These are phyloP conservation scores for Tridacna gigas DNA, from an alignment of 2,888 invertebrate species.

Conservation along the genomic window DNA sequence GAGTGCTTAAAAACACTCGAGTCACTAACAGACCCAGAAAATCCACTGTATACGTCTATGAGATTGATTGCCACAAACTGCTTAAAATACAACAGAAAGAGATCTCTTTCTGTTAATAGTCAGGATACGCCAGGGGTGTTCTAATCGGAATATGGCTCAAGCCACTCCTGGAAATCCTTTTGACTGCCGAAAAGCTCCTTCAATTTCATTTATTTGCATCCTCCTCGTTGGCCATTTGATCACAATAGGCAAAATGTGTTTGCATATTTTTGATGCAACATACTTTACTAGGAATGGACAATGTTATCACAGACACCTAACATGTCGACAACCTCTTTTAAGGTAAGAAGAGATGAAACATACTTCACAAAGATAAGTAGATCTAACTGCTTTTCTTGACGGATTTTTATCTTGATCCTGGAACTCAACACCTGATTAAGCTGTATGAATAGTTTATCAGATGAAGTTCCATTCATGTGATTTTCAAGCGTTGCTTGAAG, in stretches of 20 bases:
- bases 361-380: conserved; percentile 21
- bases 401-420: conserved; percentile 9
- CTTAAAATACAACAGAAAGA: conserved; percentile 44
- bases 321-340: conserved; percentile 12
- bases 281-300: neutral
- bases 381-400: conserved; percentile 14
- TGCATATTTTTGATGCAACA: conserved; percentile 6
- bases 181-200: neutral
- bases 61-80: conserved; percentile 42
- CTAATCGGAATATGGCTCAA: conserved; percentile 38
- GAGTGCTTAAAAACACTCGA: conserved; percentile 57
- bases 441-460: neutral
- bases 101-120: conserved; percentile 50
- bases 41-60: conserved; percentile 38
- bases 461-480: neutral
- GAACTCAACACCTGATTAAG: neutral
- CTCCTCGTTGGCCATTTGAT: conserved; percentile 4
- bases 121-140: conserved; percentile 22
- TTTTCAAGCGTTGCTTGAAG: neutral
- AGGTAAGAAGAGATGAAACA: conserved; percentile 23
- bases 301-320: conserved; percentile 15
- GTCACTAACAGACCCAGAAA: conserved; percentile 56
- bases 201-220: neutral
- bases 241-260: conserved; percentile 13
- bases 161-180: conserved; percentile 46